Percentiles rank a stretch among this genome's conserved stretches.
phyloP scores from a whole-genome alignment of 2,113 vertebrate species.

The Cololabis saira region DNA sequence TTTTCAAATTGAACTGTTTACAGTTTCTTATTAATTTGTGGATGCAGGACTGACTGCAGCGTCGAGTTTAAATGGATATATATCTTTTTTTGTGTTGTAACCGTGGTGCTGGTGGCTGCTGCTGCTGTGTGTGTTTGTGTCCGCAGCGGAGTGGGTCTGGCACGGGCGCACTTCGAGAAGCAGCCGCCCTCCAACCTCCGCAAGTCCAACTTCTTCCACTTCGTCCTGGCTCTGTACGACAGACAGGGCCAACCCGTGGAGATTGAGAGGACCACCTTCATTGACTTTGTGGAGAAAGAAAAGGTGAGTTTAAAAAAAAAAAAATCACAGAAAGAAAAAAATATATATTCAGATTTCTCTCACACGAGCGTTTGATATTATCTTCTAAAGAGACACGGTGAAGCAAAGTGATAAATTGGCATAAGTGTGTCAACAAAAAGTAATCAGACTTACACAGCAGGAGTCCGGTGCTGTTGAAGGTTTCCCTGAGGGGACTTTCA shows the following conservation, averaged over 20 bases:
- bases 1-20: no score
- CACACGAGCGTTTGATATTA: no score
- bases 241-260: conserved; percentile 98
- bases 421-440: conserved; percentile 41
- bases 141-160: conserved; percentile 97
- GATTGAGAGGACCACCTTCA: conserved; percentile 95
- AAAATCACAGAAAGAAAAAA: no score
- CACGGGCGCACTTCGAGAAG: conserved; percentile 99
- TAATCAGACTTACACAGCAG: conserved; percentile 54
- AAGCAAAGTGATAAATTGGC: conserved; percentile 57
- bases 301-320: conserved; percentile 87
- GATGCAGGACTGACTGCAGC: background rate
- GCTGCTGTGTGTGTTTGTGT: conserved; percentile 73
- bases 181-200: conserved; percentile 98
- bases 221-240: conserved; percentile 97
- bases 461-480: conserved; percentile 29
- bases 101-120: conserved; percentile 35
- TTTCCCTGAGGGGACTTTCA: conserved; percentile 43
- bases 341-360: no score
- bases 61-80: background rate
- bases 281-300: conserved; percentile 98
- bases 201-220: conserved; percentile 99
- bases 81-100: background rate
- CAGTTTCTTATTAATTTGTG: no score
- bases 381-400: conserved; percentile 17